phyloP scores from a whole-genome alignment of 2,113 vertebrate species.

The Erpornis zantholeuca region DNA sequence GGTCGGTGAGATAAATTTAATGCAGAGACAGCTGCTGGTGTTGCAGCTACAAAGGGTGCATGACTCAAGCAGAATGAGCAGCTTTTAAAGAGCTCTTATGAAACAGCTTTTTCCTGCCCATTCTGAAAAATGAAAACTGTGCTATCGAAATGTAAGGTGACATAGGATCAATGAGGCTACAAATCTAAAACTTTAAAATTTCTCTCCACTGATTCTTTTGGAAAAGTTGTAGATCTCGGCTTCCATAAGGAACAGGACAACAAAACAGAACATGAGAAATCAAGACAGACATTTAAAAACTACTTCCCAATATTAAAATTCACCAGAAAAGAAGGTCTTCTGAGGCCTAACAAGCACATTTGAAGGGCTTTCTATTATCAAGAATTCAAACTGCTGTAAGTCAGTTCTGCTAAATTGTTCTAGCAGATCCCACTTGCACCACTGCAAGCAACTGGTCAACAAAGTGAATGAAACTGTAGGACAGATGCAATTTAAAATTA shows the following conservation, averaged over 20 bases:
- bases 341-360: not conserved
- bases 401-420: not conserved
- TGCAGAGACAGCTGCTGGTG: not conserved
- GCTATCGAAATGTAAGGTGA: not conserved
- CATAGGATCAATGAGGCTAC: not conserved
- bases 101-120: conserved; percentile 7
- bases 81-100: conserved; percentile 1
- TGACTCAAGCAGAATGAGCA: not conserved
- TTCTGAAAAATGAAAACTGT: not conserved
- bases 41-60: not conserved
- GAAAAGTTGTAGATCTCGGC: not conserved
- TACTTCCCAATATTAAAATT: not conserved
- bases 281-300: not conserved
- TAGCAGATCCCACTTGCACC: not conserved
- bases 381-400: not conserved
- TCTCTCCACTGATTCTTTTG: not conserved
- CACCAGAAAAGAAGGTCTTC: not conserved
- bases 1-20: not conserved
- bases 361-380: not conserved
- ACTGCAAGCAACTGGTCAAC: not conserved
- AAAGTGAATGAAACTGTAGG: not conserved
- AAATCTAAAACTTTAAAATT: not conserved
- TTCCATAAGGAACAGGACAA: not conserved
- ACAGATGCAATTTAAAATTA: not conserved
- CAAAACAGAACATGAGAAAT: not conserved